Evolutionary conservation across 2,113 vertebrate species (phyloP).

Genomic region (Plecotus auritus): DNA sequence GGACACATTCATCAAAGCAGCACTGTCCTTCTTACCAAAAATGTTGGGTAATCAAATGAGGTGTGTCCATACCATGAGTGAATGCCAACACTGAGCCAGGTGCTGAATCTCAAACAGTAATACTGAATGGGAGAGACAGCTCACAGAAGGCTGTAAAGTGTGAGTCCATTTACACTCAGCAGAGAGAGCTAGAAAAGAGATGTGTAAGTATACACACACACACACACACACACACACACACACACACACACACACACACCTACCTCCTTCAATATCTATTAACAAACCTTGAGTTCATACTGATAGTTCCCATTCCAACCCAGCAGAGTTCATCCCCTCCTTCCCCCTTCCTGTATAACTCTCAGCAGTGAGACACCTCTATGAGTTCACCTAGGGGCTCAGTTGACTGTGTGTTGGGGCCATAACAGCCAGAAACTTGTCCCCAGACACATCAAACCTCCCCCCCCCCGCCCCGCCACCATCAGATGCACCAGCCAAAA

Average conservation of each 20-base stretch:
- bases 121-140: not conserved
- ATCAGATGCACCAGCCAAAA: not conserved
- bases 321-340: not conserved
- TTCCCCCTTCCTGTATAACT: too few relatives aligned
- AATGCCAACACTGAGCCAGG: fast-evolving
- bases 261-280: not conserved
- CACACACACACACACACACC: not conserved
- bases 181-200: not conserved
- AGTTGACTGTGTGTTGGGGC: not conserved
- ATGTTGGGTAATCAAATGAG: not conserved
- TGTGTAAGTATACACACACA: fast-evolving
- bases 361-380: not conserved
- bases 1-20: not conserved
- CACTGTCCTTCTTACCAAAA: not conserved
- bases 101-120: not conserved
- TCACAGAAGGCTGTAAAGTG: too few relatives aligned
- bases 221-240: not conserved
- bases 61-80: not conserved
- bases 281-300: not conserved
- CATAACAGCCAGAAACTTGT: not conserved
- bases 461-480: fast-evolving
- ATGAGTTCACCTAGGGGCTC: not conserved
- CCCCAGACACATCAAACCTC: not conserved
- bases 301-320: not conserved
- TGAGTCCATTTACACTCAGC: not conserved